Base-by-base conservation (phyloP, 2,797 vertebrate genomes). In the Bradypodion pumilum region DNA sequence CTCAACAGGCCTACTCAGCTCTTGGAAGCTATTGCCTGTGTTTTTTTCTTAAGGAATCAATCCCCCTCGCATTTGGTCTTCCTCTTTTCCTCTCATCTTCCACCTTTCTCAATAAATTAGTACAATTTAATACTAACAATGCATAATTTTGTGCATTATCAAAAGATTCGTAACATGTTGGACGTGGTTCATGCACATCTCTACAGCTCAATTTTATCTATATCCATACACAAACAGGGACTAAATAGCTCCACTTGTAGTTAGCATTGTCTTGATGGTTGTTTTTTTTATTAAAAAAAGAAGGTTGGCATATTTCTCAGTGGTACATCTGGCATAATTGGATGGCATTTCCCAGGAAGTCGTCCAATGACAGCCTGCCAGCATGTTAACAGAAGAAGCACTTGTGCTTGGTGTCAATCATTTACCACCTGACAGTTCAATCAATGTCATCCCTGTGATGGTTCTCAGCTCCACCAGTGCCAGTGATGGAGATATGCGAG, bases 311-410 rank as follows among this genome's bases (percentile, higher is more conserved):
- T 91, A 89, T 94, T 90, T 91, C 91, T 95, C 90, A 90, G 89
- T 82, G 81, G 90, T 92, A 90, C 90, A 93, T 94, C 85, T 91
- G 92, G 90, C 92, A 92, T 88, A 95, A 93, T 93, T 96, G 93
- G 94, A 95, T 92, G 90, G 92, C 87, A 93, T 94, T 95, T 94
- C 93, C 93, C 89, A 94, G 94, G 93, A 96, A 95, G 95, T 90
- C 90, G 92, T 95, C 94, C 94, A 95, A 87, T 92, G 90, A 87
- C 94, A 91, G 94, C 92, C 91, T 94, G 94, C 94, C 94, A 95
- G 94, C 94, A 91, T 90, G 91, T 90, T 94, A 93, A 92, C 86
- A 91, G 92, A 94, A 92, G 91, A 94, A 94, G 89, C 93, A 88
- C 93, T 93, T 94, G 93, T 94, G 93, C 92, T 89, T 87, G 83